Percentiles rank a stretch among this genome's conserved stretches.
These are phyloP conservation scores for Steinernema carpocapsae DNA, from an alignment of 2,888 invertebrate genomes.

Conservation along the genomic window DNA sequence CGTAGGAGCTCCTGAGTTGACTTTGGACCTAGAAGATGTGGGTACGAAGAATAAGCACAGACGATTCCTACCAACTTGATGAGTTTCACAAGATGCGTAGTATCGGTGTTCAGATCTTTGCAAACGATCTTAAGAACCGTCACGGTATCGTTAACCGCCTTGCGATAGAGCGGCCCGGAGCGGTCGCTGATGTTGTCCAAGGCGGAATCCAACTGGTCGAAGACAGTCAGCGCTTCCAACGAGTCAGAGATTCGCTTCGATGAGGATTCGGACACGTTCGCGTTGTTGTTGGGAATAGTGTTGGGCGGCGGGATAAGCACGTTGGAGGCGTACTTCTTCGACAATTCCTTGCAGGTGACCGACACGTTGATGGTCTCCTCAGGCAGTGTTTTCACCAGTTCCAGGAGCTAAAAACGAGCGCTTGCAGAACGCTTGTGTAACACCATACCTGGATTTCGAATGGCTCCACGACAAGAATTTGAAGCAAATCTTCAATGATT, in stretches of 20 bases:
- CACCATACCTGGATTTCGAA: constrained; percentile 56
- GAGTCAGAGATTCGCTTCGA: constrained; percentile 39
- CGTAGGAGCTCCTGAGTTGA: constrained; percentile 4
- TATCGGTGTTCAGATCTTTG: neutral
- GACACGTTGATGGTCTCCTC: constrained; percentile 44
- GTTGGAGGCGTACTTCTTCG: constrained; percentile 41
- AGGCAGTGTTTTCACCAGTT: constrained; percentile 37
- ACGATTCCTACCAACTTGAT: neutral
- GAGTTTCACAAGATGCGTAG: constrained; percentile 8
- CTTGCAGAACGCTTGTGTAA: neutral
- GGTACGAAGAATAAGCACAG: neutral
- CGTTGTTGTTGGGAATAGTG: neutral
- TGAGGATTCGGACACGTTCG: neutral
- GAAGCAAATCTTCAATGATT: constrained; percentile 56
- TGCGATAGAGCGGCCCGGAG: constrained; percentile 37
- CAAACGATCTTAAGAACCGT: constrained; percentile 39
- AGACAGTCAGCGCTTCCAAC: constrained; percentile 47
- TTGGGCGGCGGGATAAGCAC: neutral
- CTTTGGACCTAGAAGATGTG: neutral
- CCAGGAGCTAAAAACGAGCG: constrained; percentile 36
- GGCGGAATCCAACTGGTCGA: constrained; percentile 50
- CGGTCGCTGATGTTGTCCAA: constrained; percentile 45
- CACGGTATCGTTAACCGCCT: constrained; percentile 47
- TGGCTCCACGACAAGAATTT: constrained; percentile 59
- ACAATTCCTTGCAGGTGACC: constrained; percentile 41